Evolutionary conservation across 2,888 invertebrate genomes (phyloP).

Genomic region (Platycheirus albimanus): DNA sequence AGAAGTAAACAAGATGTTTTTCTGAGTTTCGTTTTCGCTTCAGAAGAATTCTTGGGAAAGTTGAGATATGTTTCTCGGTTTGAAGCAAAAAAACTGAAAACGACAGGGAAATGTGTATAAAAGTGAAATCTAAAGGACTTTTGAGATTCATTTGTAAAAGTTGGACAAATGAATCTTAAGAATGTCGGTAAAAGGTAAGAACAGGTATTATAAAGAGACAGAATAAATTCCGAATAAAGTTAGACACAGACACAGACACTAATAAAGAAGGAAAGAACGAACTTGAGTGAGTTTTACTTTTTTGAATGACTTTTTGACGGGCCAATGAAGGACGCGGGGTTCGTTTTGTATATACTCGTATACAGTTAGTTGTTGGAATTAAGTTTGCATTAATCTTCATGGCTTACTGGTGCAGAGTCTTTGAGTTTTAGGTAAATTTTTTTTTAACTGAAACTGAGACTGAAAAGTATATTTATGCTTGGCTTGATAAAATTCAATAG

Average conservation of each 20-base stretch:
- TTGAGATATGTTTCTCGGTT: constrained; percentile 45
- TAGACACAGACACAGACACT: constrained; percentile 19
- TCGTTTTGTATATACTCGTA: too few species aligned
- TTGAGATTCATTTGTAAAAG: constrained; percentile 65
- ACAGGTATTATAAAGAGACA: constrained; percentile 12
- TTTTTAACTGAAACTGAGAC: neutral
- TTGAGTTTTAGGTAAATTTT: constrained; percentile 6
- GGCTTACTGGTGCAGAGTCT: constrained; percentile 10
- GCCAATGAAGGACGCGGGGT: too few species aligned
- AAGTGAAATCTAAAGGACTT: constrained; percentile 52
- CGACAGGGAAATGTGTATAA: constrained; percentile 24
- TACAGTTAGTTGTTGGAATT: neutral
- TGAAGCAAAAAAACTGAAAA: neutral
- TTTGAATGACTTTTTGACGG: neutral
- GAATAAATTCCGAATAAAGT: constrained; percentile 39
- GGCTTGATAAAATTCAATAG: neutral
- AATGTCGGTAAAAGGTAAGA: constrained; percentile 40
- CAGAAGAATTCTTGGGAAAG: constrained; percentile 28
- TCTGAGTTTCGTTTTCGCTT: constrained; percentile 14
- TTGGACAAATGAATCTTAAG: constrained; percentile 66
- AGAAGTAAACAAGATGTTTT: constrained; percentile 69
- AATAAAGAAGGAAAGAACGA: constrained; percentile 4
- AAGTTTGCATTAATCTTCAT: neutral
- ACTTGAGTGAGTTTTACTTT: constrained; percentile 25
- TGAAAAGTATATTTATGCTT: neutral